A percentile compares a stretch with the other conserved stretches of the same genome.
phyloP scores from a whole-genome alignment of 1,140 invertebrate genomes.

The Lethrus apterus region DNA sequence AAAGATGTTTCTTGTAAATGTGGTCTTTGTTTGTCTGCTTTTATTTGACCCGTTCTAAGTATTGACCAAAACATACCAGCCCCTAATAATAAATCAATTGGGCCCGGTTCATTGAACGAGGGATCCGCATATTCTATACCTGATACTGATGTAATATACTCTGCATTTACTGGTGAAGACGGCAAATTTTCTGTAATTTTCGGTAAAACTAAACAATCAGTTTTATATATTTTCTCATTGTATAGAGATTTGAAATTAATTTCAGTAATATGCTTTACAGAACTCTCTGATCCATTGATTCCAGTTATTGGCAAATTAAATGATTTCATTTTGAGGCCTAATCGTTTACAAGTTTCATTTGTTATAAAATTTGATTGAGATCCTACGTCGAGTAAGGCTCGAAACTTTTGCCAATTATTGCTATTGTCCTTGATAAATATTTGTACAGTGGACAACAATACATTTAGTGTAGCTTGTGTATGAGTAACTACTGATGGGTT shows the following conservation, averaged over 20 bases:
- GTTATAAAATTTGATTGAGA: no score
- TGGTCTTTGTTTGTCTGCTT: not conserved
- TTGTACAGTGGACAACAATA: no score
- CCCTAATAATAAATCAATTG: conserved; percentile 3
- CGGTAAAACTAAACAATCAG: conserved; percentile 10
- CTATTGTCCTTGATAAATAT: no score
- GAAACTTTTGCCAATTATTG: no score
- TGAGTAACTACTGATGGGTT: no score
- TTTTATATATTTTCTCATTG: not conserved
- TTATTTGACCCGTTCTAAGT: conserved; percentile 2
- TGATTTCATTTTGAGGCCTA: no score
- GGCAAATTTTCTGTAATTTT: conserved; percentile 6
- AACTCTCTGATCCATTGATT: not conserved
- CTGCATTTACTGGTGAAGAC: not conserved
- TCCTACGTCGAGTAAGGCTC: not conserved
- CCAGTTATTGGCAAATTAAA: not conserved
- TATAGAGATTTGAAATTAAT: conserved; percentile 4
- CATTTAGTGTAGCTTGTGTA: no score
- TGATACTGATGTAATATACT: not conserved
- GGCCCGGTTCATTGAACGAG: not conserved
- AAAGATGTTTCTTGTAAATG: conserved; percentile 9
- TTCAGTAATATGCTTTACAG: not conserved
- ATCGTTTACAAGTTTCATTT: no score
- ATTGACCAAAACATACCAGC: conserved; percentile 8
- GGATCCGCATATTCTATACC: conserved; percentile 8